These are phyloP conservation scores for Anarhynchus alexandrinus DNA, from an alignment of 2,113 vertebrate species.

Conservation along the genomic window DNA sequence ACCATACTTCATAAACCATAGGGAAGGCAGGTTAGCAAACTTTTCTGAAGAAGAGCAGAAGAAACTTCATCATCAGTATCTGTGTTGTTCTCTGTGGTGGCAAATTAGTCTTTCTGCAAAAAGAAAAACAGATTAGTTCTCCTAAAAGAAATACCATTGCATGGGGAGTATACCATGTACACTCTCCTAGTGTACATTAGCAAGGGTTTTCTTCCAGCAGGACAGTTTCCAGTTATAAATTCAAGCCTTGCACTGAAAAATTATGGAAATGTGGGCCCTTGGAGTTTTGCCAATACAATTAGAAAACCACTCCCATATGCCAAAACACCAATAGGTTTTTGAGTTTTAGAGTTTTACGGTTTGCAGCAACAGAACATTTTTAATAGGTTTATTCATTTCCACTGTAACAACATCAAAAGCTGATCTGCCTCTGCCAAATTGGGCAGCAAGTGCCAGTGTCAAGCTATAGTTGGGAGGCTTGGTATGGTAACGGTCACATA, in stretches of 20 bases:
- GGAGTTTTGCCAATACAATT: neutral
- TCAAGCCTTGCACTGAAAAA: neutral
- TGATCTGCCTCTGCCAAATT: neutral
- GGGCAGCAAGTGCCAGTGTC: neutral
- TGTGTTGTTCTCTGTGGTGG: neutral
- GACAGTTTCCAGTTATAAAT: neutral
- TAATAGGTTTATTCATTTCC: neutral
- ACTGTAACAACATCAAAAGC: neutral
- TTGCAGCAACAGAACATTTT: neutral
- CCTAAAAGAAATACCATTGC: neutral
- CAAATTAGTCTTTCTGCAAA: neutral
- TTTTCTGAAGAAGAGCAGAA: neutral
- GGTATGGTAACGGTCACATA: neutral
- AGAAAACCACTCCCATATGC: neutral
- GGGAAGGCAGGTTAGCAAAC: neutral
- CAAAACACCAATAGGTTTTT: neutral
- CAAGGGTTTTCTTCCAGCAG: neutral
- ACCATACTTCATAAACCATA: neutral
- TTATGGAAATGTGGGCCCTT: neutral
- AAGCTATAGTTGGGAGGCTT: neutral
- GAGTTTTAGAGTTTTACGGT: neutral
- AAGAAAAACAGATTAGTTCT: neutral
- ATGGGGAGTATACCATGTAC: no score
- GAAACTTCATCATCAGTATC: neutral
- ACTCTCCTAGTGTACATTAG: neutral